Evolutionary conservation across 2,797 vertebrate genomes (phyloP), one percentile per base, ranked within the genome.

Genomic region (Neostethus bicornis): DNA sequence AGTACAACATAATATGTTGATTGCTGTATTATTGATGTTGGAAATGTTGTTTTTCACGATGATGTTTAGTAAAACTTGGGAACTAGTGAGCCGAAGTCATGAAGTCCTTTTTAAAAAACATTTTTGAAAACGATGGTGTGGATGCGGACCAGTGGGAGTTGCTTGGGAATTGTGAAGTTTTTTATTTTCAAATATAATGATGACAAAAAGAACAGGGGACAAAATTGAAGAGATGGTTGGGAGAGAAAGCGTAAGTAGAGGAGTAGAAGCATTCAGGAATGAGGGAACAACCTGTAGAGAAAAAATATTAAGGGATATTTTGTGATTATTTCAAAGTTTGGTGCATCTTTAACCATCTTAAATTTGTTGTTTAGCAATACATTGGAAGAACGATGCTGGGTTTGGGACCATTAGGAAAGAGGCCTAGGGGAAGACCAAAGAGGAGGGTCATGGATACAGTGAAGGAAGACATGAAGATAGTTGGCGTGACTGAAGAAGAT

Each of bases 21-120:
- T 67, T n/a, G 3, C 59, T 87, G 26, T 66, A 80, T 85, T 82
- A 86, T 86, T 85, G 45, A 84, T 78, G 75, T 11, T 6, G 21
- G 37, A 35, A 66, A 37, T 31, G 55, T 32, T 8, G 13, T 14
- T 58, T 51, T 75, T 64, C 31, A 64, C 66, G 34, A 41, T 63
- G 58, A 69, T 53, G 48, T 61, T 44, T 28, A 14, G 51, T 59
- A 43, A 14, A 29, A 42, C 45, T 26, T 46, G 34, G 34, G 42
- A 56, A 25, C 31, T 51, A 38, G 47, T 31, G 16, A 51, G 37
- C 26, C 58, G 45, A 61, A 13, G 38, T 25, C 51, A n/a, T 20
- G 31, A 31, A 26, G 51, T 51, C 61, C 51, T 51, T 61, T 51
- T 45, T 61, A 51, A 23, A 51, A 61, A 31, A 26, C 3, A 23